These are phyloP conservation scores for Leptodactylus fuscus DNA, from an alignment of 2,113 vertebrate genomes.

Conservation along the genomic window DNA sequence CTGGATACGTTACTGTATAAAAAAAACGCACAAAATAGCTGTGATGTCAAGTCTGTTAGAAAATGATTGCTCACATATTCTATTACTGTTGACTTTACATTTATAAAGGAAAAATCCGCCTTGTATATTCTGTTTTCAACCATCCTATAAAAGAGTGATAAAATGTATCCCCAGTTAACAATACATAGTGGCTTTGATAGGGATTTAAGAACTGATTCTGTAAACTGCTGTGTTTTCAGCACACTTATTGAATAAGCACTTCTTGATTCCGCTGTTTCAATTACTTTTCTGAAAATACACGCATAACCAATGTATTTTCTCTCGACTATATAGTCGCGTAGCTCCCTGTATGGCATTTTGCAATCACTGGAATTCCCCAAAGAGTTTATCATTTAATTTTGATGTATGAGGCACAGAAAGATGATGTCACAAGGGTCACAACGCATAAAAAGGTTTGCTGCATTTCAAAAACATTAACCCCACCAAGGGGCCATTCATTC, in stretches of 20 bases:
- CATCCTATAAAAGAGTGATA: too few species aligned
- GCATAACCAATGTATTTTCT: not conserved
- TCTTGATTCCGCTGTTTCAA: constrained; percentile 10
- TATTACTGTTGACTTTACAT: too few species aligned
- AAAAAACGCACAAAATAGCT: too few species aligned
- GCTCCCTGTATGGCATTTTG: constrained; percentile 4
- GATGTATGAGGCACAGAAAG: constrained; percentile 32
- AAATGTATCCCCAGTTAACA: not conserved
- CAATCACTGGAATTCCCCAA: constrained; percentile 32
- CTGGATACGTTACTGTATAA: too few species aligned
- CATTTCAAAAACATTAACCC: constrained; percentile 50
- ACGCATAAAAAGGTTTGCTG: constrained; percentile 22
- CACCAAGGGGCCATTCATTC: constrained; percentile 39
- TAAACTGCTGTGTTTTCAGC: not conserved
- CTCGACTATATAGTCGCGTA: not conserved
- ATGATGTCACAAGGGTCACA: constrained; percentile 48
- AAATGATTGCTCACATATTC: too few species aligned
- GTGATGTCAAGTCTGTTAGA: too few species aligned
- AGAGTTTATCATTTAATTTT: constrained; percentile 46
- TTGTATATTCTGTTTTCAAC: too few species aligned
- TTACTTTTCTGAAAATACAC: constrained; percentile 6
- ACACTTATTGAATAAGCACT: constrained; percentile 9
- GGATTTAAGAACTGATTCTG: not conserved
- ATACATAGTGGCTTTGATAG: not conserved
- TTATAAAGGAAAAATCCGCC: too few species aligned